Base-by-base conservation (phyloP, 2,797 vertebrate genomes). In the Clamator glandarius region DNA sequence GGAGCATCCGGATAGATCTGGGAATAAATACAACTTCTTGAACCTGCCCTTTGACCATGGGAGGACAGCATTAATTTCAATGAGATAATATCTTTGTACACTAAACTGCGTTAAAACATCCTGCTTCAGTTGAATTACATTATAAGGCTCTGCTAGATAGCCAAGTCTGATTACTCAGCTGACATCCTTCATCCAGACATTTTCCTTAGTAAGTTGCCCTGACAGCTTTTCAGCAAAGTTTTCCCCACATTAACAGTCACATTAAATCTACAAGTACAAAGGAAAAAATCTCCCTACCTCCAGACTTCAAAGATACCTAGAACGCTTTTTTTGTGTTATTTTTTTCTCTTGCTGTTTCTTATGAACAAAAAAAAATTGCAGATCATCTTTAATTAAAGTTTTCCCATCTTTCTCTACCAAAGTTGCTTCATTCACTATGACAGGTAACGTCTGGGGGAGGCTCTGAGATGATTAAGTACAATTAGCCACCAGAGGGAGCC, bases 401-500 rank as follows among this genome's bases (percentile, higher is more conserved):
- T 48, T 4, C 8, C 3, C 8, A 5, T 44, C 24, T 39, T 81
- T 88, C 25, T 1, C 15, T 72, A 11, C 24, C 16, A 6, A 70
- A 67, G 6, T 63, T 33, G 0, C 0, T 4, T 58, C 72, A 18
- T 77, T 80, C 18, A 11, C 9, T 6, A 0, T 0, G 19, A 14
- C 28, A 20, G 20, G 7, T n/a, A 44, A 44, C 66, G 15, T 44
- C 26, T 4, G 26, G 76, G 69, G 93, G 41, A 1, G 1, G 6
- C 51, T 72, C n/a, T 17, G 59, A 51, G 12, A 29, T 21, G 5
- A 51, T 29, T 21, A 8, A 48, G 35, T 62, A 9, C 44, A 35
- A 33, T 35, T 17, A 73, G 51, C 59, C 91, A 89, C 80, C 77
- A 90, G 90, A 92, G 90, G 90, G 94, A 94, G 85, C 46, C 33